Base-by-base conservation (phyloP, 2,888 invertebrate genomes). In the Dysmachus trigonus region DNA sequence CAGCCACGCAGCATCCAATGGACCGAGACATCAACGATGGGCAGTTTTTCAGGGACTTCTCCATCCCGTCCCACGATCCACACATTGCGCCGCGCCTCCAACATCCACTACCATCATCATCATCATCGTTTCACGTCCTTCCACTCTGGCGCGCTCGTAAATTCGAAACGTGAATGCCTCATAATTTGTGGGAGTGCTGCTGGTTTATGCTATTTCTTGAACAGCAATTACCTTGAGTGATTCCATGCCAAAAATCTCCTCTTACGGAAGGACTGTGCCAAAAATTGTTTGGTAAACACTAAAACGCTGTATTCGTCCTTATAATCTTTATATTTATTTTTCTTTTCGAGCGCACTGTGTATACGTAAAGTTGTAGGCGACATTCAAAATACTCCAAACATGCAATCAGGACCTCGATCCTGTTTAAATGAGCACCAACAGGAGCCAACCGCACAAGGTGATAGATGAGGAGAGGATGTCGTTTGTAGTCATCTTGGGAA, bases 381-480 rank as follows among this genome's bases (percentile, higher is more conserved):
- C 62, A 62, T 62, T 62, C 62, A 62, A 27, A 62, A 62, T 22
- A 22, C 27, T 27, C 62, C 27, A 77, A 77, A 77, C 41, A 77
- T 6, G 47, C 13, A 47, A 27, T 22, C 41, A 41, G n/a, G 30
- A 77, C 27, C 2, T 0, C 13, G 30, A 47, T 47, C 31, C 47
- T 77, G 27, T 47, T 77, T 47, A 77, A 47, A 62, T 18, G 62
- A 62, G 62, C 62, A 27, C 77, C 47, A 22, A 30, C 15, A 77
- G 77, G 41, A 77, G 18, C 77, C 47, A 77, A 27, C 5, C 18
- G 18, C 30, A 13, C 15, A 35, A 38, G 35, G 47, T 77, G 77
- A 77, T 77, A 77, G 47, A 77, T 77, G 77, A 77, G 47, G 47
- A 30, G 47, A 47, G 47, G 35, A 27, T 47, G 30, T 77, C 77